These are phyloP conservation scores for Dryobates pubescens DNA, from an alignment of 2,797 vertebrate species.

Conservation along the genomic window DNA sequence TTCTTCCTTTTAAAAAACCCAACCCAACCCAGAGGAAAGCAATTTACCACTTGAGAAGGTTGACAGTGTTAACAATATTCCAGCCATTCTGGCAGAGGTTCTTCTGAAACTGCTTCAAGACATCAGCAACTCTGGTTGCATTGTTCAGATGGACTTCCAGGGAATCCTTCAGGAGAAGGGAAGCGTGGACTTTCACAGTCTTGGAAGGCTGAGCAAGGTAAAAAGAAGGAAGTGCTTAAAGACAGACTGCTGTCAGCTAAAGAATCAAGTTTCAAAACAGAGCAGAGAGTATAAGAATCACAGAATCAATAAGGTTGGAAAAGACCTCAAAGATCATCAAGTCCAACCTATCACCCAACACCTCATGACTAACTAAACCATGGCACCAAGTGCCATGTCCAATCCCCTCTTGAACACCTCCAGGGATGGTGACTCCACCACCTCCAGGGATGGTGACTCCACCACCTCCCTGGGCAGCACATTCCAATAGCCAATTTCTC, in stretches of 20 bases:
- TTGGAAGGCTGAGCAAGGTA: conserved; percentile 77
- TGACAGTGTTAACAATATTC: conserved; percentile 75
- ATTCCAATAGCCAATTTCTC: too few relatives aligned
- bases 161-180: conserved; percentile 79
- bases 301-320: too few relatives aligned
- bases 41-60: conserved; percentile 76
- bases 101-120: conserved; percentile 84
- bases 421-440: too few relatives aligned
- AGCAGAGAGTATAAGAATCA: not conserved
- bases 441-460: too few relatives aligned
- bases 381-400: too few relatives aligned
- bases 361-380: too few relatives aligned
- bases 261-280: not conserved
- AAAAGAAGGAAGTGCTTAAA: not conserved
- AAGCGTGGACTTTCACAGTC: conserved; percentile 84
- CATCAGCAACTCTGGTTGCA: conserved; percentile 81
- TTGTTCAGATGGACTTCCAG: conserved; percentile 83
- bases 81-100: conserved; percentile 70
- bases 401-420: too few relatives aligned
- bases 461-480: too few relatives aligned
- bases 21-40: not conserved
- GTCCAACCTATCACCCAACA: too few relatives aligned
- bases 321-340: too few relatives aligned
- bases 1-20: not conserved
- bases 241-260: not conserved